Evolutionary conservation across 35 echinoderm and acorn worm genomes (phyloP).

Genomic region (Apostichopus californicus): DNA sequence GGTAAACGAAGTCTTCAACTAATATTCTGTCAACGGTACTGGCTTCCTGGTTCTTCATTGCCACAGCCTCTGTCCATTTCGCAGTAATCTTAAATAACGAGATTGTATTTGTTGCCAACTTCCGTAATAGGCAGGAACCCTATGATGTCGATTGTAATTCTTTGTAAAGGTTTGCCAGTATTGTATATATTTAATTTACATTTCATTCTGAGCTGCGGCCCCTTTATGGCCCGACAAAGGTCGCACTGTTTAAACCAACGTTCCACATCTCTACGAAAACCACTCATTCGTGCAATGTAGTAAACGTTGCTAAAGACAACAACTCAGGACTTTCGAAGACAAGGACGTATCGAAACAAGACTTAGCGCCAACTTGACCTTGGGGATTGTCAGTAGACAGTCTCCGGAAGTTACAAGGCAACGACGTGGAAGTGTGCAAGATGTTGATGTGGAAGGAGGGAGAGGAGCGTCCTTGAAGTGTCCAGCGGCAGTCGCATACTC

Average conservation of each 20-base stretch:
- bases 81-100: not conserved
- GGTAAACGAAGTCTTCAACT: too few relatives aligned
- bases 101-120: not conserved
- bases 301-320: not conserved
- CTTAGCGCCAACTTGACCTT: not conserved
- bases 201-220: not conserved
- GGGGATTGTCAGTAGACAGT: too few relatives aligned
- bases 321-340: not conserved
- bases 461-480: not conserved
- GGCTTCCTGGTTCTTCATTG: not conserved
- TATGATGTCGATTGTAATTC: not conserved
- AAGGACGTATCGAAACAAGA: not conserved
- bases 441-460: not conserved
- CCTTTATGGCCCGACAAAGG: not conserved
- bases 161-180: not conserved
- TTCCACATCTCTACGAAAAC: conserved; percentile 21
- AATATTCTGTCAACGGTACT: not conserved
- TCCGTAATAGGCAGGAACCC: not conserved
- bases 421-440: not conserved
- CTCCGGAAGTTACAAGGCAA: not conserved
- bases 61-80: not conserved
- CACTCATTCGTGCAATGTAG: not conserved
- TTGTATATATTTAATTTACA: conserved; percentile 34
- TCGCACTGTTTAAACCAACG: conserved; percentile 1
- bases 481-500: not conserved